Conservation (phyloP, 2,888 invertebrate genomes). For the Ephialtes manifestator region DNA sequence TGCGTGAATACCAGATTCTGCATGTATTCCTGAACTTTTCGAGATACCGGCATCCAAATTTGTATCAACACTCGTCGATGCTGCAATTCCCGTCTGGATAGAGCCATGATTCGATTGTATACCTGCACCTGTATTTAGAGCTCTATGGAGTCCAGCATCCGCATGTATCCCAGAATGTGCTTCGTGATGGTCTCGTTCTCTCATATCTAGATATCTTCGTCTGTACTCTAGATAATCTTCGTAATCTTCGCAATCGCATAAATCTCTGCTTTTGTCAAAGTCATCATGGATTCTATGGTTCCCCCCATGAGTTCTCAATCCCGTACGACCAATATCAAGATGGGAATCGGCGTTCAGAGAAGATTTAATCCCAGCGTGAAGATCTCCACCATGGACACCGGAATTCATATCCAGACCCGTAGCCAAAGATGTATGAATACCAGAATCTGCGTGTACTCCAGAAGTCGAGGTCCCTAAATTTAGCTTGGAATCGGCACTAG, state of each 20-base stretch:
- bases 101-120: too few relatives aligned
- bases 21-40: too few relatives aligned
- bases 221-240: background rate
- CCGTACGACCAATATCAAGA: background rate
- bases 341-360: background rate
- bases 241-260: background rate
- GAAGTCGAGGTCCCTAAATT: background rate
- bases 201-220: background rate
- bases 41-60: too few relatives aligned
- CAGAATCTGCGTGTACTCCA: background rate
- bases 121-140: too few relatives aligned
- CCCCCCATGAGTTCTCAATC: background rate
- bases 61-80: too few relatives aligned
- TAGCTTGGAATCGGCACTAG: background rate
- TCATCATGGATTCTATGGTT: background rate
- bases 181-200: background rate
- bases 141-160: background rate
- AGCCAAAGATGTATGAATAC: background rate
- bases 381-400: background rate
- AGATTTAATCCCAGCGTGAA: background rate
- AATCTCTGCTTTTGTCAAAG: background rate
- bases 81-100: too few relatives aligned
- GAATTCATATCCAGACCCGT: background rate
- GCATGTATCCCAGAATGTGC: background rate
- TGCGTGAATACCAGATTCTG: too few relatives aligned